A percentile compares a stretch with the other conserved stretches of the same genome.
phyloP scores from a whole-genome alignment of 35 echinoderm and acorn worm species.

The Ptychodera flava region DNA sequence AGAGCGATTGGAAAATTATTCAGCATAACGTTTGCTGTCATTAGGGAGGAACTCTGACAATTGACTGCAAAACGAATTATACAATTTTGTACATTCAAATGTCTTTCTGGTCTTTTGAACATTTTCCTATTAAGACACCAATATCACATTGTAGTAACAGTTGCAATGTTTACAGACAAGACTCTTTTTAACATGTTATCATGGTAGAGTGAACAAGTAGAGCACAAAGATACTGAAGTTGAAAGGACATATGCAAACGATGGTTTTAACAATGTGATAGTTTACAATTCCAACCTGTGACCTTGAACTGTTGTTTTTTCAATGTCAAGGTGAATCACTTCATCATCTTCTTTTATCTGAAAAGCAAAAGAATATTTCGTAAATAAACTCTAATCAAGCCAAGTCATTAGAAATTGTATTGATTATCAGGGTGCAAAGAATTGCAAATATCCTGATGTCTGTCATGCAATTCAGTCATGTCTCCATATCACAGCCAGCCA shows the following conservation, averaged over 20 bases:
- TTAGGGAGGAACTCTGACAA: too few relatives aligned
- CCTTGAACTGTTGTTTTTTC: constrained; percentile 34
- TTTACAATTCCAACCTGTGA: constrained; percentile 3
- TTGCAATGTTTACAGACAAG: neutral
- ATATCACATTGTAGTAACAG: neutral
- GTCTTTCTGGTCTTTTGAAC: neutral
- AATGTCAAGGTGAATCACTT: constrained; percentile 1
- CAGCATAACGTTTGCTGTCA: too few relatives aligned
- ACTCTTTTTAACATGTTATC: too few relatives aligned
- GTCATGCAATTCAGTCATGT: neutral
- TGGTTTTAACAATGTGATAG: too few relatives aligned
- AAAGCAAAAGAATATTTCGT: constrained; percentile 3
- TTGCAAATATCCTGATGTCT: neutral
- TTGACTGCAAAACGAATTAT: neutral
- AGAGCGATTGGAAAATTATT: too few relatives aligned
- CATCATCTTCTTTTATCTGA: constrained; percentile 30
- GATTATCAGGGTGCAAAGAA: neutral
- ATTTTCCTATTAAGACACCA: neutral
- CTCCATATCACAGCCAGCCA: too few relatives aligned
- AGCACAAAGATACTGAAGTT: too few relatives aligned
- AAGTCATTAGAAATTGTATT: neutral
- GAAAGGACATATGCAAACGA: too few relatives aligned
- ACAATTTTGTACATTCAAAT: neutral
- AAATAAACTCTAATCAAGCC: too few relatives aligned
- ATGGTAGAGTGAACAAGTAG: too few relatives aligned